These are phyloP conservation scores for Acrocyrtus sp. DNA, from an alignment of 2,888 invertebrate species.

Conservation along the genomic window DNA sequence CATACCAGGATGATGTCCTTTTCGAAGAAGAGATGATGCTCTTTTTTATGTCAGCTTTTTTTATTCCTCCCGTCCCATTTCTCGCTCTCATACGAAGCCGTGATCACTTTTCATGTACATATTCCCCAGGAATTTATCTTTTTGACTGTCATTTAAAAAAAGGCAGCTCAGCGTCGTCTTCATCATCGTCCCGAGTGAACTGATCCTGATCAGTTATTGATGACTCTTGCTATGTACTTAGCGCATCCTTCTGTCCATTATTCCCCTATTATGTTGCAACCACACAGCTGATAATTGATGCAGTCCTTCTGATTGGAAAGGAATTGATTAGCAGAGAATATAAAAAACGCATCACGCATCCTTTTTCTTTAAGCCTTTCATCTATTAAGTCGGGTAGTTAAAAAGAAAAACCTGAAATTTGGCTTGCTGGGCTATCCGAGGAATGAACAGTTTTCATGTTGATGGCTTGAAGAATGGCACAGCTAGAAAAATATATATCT, in stretches of 20 bases:
- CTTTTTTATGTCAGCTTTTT: too few species aligned
- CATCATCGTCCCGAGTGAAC: too few species aligned
- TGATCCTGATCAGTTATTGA: too few species aligned
- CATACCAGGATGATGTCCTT: neutral
- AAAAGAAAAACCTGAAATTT: too few species aligned
- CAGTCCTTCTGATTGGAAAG: neutral
- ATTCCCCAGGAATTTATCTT: neutral
- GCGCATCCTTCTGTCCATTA: neutral
- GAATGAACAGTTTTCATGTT: neutral
- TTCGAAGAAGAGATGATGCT: neutral
- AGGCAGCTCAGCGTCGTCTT: neutral
- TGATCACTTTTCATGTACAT: constrained; percentile 9
- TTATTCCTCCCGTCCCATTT: neutral
- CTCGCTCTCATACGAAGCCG: neutral
- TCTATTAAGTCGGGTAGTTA: neutral
- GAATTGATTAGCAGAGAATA: neutral
- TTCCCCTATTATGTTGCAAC: neutral
- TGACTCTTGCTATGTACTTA: neutral
- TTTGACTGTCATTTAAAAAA: neutral
- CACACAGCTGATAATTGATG: neutral
- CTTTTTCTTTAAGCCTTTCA: neutral
- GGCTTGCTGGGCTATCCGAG: too few species aligned
- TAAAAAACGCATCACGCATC: neutral
- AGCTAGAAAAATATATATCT: too few species aligned
- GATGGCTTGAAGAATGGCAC: neutral